phyloP scores from a whole-genome alignment of 2,888 invertebrate species.

The Strigamia maritima region DNA sequence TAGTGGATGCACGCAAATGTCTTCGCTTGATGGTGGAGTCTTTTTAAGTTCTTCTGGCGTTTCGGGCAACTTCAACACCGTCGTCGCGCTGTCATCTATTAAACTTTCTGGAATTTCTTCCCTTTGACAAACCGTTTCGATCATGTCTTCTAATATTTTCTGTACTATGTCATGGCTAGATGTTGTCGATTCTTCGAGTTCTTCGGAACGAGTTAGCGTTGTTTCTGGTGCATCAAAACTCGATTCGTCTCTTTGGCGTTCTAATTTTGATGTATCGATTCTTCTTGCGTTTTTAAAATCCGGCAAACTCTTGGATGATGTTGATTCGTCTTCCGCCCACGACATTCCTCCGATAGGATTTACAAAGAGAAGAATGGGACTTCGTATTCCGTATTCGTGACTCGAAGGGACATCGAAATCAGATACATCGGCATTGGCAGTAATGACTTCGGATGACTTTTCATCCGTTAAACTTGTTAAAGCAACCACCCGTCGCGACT shows the following conservation, averaged over 20 bases:
- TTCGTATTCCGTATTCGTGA: slow-evolving; percentile 54
- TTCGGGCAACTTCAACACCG: neutral
- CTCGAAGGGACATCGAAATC: slow-evolving; percentile 57
- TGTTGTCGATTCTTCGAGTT: neutral
- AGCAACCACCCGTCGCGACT: slow-evolving; percentile 52
- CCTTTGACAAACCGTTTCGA: neutral
- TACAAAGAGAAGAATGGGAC: slow-evolving; percentile 64
- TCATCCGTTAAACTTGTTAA: slow-evolving; percentile 56
- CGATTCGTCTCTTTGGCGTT: neutral
- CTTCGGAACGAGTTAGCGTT: neutral
- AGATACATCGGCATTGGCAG: slow-evolving; percentile 45
- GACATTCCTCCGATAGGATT: slow-evolving; percentile 58
- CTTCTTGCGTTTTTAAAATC: slow-evolving; percentile 39
- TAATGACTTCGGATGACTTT: slow-evolving; percentile 46
- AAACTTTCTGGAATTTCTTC: neutral
- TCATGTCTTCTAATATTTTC: slow-evolving; percentile 60
- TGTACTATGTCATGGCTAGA: slow-evolving; percentile 54
- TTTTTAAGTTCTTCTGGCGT: neutral
- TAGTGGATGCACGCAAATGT: slow-evolving; percentile 63
- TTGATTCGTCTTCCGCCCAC: slow-evolving; percentile 48
- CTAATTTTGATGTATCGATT: slow-evolving; percentile 36
- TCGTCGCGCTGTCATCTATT: neutral
- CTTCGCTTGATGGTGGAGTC: slow-evolving; percentile 41
- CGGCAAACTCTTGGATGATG: slow-evolving; percentile 43
- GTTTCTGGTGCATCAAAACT: slow-evolving; percentile 34